Conservation (phyloP, 2,888 invertebrate genomes). For the Melanostoma mellinum region DNA sequence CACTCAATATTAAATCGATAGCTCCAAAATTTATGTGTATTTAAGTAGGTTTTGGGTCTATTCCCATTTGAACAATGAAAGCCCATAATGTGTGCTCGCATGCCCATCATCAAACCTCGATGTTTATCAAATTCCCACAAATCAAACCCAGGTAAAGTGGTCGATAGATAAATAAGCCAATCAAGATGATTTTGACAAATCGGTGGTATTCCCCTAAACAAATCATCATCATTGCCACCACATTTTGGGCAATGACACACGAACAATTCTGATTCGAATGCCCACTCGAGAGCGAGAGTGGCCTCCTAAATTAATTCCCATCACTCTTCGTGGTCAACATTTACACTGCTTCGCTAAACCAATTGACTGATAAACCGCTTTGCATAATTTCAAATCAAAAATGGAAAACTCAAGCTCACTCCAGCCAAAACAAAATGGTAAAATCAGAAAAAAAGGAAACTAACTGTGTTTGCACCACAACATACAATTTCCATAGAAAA, state of each 20-base stretch:
- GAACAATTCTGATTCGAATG: not conserved
- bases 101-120: no score
- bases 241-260: conserved; percentile 17
- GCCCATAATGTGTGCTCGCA: no score
- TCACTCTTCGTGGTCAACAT: conserved; percentile 15
- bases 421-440: not conserved
- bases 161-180: no score
- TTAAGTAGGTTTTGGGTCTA: no score
- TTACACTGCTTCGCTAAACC: conserved; percentile 12
- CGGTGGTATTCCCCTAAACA: no score
- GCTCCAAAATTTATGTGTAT: no score
- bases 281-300: not conserved
- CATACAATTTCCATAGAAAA: conserved; percentile 22
- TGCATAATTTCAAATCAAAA: conserved; percentile 11
- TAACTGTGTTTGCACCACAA: not conserved
- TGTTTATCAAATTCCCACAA: no score
- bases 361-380: conserved; percentile 39
- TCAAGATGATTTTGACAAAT: no score
- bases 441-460: not conserved
- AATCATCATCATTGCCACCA: no score
- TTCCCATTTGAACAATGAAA: no score
- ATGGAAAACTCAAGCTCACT: conserved; percentile 9
- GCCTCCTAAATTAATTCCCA: not conserved
- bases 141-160: no score
- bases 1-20: no score